Evolutionary conservation across 2,113 vertebrate species (phyloP), one percentile per base, ranked within the genome.

Genomic region (Nymphicus hollandicus): DNA sequence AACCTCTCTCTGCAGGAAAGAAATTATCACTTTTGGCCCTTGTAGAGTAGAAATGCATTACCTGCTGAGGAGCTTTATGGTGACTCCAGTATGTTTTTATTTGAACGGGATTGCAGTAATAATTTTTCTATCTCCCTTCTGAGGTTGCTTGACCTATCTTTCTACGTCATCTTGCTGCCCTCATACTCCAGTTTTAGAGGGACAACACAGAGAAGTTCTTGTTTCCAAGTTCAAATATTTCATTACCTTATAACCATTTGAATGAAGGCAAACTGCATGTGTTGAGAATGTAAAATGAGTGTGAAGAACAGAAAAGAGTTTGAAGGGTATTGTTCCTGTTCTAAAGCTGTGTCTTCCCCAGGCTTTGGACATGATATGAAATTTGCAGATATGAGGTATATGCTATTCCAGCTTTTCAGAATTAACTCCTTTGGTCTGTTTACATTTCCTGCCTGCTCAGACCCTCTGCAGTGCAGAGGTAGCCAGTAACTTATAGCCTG

Each of bases 391-490:
- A 13, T 35, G 70, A 65, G 11, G 4, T 24, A 56, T 4, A 18
- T 1, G 5, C 11, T 29, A 18, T 64, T 69, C 28, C 37, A 60
- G 7, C 17, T 16, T 25, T 60, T 28, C 41, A 77, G 66, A 56
- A 76, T 37, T 81, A 81, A 55, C 6, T 79, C 13, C 25, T 73
- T 82, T 70, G 31, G 3, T 79, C 65, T 91, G 35, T 55, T 89
- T 35, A n/a, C 5, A 6, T 68, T 81, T 74, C 13, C 25, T 73
- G 16, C 74, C 53, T 70, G 11, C 39, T 73, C 41, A 58, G 10
- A 0, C 0, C 1, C 20, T 73, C 53, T 33, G 14, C 25, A 77
- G 18, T 6, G 33, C 22, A 80, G 52, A 89, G 64, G 52, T 65
- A 69, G 53, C 27, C 50, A 69, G 49, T 72, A 69, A 69, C 27